Conservation (phyloP, 2,888 invertebrate species). For the Cactoblastis cactorum region DNA sequence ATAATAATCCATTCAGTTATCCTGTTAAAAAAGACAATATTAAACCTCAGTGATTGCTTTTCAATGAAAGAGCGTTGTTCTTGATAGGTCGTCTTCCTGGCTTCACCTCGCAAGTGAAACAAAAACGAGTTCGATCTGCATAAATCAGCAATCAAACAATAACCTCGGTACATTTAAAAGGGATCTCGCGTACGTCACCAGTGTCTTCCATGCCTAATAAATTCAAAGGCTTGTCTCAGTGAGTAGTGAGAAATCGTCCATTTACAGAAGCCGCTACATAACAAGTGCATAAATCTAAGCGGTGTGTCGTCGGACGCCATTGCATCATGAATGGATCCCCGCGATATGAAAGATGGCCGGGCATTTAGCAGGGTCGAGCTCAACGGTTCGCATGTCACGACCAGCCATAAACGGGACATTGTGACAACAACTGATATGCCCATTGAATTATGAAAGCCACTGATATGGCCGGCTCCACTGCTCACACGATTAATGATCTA, state of each 20-base stretch:
- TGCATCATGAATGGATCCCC: slow-evolving; percentile 55
- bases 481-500: slow-evolving; percentile 31
- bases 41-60: not conserved
- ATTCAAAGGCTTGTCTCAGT: slow-evolving; percentile 66
- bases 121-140: slow-evolving; percentile 25
- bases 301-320: slow-evolving; percentile 56
- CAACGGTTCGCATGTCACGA: slow-evolving; percentile 48
- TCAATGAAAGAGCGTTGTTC: slow-evolving; percentile 1
- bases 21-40: no score
- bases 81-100: slow-evolving; percentile 10
- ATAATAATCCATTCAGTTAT: no score
- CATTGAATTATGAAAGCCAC: slow-evolving; percentile 69
- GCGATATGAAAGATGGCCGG: slow-evolving; percentile 66
- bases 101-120: slow-evolving; percentile 8
- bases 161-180: slow-evolving; percentile 50
- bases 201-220: slow-evolving; percentile 56
- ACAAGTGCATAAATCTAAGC: slow-evolving; percentile 70
- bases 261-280: slow-evolving; percentile 70
- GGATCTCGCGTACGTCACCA: slow-evolving; percentile 52
- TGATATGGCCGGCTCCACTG: slow-evolving; percentile 38
- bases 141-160: slow-evolving; percentile 68
- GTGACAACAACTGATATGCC: slow-evolving; percentile 69
- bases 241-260: slow-evolving; percentile 70
- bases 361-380: slow-evolving; percentile 41
- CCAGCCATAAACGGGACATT: slow-evolving; percentile 52